phyloP scores from a whole-genome alignment of 2,888 invertebrate species.

The Ptychoptera albimana region DNA sequence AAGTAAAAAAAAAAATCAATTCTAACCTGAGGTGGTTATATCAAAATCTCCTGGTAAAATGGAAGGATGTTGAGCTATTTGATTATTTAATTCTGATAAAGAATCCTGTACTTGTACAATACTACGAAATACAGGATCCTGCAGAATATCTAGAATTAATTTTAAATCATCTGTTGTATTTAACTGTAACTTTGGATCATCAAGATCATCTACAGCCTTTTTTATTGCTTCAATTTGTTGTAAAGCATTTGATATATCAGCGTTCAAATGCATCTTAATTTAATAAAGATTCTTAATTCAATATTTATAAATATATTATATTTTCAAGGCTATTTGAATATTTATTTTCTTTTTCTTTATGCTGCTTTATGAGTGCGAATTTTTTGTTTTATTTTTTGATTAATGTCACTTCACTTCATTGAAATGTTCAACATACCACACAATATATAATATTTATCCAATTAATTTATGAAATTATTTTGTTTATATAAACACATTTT shows the following conservation, averaged over 20 bases:
- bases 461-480: too few relatives aligned
- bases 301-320: background rate
- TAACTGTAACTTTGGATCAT: conserved; percentile 65
- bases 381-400: too few relatives aligned
- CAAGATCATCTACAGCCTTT: conserved; percentile 66
- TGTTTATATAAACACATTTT: too few relatives aligned
- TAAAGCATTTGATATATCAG: conserved; percentile 75
- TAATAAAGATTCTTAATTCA: background rate
- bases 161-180: conserved; percentile 59
- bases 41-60: conserved; percentile 88
- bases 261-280: conserved; percentile 25
- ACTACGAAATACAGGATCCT: conserved; percentile 81
- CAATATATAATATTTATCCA: too few relatives aligned
- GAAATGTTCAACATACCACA: too few relatives aligned
- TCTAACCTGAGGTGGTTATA: conserved; percentile 58
- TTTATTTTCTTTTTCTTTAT: too few relatives aligned
- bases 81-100: conserved; percentile 68
- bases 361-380: too few relatives aligned
- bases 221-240: conserved; percentile 81
- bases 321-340: too few relatives aligned
- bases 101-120: conserved; percentile 87
- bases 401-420: too few relatives aligned
- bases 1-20: background rate
- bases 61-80: conserved; percentile 79
- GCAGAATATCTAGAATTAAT: conserved; percentile 64